Evolutionary conservation across 1,140 invertebrate species (phyloP), one percentile per base, ranked within the genome.

Genomic region (Drosophila ogumai): DNA sequence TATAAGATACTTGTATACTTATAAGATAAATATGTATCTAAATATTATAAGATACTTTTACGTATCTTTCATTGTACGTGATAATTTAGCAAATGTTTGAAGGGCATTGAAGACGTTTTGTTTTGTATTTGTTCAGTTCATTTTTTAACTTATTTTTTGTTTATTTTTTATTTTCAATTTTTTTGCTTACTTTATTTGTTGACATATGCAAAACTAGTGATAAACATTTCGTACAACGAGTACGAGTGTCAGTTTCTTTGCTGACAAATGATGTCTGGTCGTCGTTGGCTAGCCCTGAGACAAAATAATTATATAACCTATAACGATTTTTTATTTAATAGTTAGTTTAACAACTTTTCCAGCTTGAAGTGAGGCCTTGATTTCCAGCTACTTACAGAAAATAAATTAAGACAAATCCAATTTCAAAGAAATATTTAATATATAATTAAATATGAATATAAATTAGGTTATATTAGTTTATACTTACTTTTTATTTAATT

Each of bases 151-250:
- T 50, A 4, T 32, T 19, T 22, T 25, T 46, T 46, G 17, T 17
- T 46, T 19, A 46, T 25, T 15, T 47, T 49, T 28, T 19, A 22
- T 50, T 50, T 22, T 46, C 15, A 6, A 6, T 46, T 6, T 15
- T 46, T 28, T 49, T 28, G 15, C 46, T 32, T 46, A 47, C 63
- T 69, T 59, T 40, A 52, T 31, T 54, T 64, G 74, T 56, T 58
- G 54, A 43, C 47, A 71, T 46, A 65, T 54, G 49, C 75, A 55
- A 43, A 71, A 65, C 28, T 52, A 31, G 15, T 55, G 44, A 31
- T 41, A 41, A 44, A 55, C 46, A 74, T 44, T 61, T 44, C 28
- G 22, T 31, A 52, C 50, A 44, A 17, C 50, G 15, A 12, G 22
- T 46, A 2, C 22, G n/a, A 38, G 52, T 32, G 36, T 22, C 17